These are phyloP conservation scores for Micropterix aruncella DNA, from an alignment of 2,888 invertebrate genomes.

Conservation along the genomic window DNA sequence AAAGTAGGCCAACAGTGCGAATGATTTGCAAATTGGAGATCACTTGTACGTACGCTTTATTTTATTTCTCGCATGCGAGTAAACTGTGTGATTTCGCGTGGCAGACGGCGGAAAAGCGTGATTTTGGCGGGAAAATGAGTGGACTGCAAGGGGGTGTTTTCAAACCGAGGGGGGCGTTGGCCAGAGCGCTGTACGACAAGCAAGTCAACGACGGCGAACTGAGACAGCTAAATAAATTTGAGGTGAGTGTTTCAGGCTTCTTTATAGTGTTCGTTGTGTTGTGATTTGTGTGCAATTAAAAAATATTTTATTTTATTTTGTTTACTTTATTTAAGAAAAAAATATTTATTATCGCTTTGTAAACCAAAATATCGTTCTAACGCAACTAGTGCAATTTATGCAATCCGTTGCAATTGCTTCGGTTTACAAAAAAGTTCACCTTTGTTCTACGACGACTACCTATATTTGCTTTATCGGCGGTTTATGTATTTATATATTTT, in stretches of 20 bases:
- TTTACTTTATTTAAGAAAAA: too few species aligned
- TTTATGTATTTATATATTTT: too few species aligned
- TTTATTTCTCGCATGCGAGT: not conserved
- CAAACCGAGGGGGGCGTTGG: slow-evolving; percentile 55
- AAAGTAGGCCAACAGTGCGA: too few species aligned
- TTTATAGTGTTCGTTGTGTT: slow-evolving; percentile 3
- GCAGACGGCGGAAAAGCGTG: not conserved
- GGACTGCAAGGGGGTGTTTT: slow-evolving; percentile 28
- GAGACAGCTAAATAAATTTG: slow-evolving; percentile 49
- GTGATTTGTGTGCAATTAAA: too few species aligned
- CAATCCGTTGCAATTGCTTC: too few species aligned
- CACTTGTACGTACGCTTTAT: not conserved
- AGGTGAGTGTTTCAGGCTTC: slow-evolving; percentile 44
- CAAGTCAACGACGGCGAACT: slow-evolving; percentile 55
- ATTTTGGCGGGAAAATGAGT: not conserved
- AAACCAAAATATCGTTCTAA: not conserved
- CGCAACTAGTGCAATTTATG: not conserved
- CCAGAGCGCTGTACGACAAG: slow-evolving; percentile 58
- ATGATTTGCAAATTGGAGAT: not conserved
- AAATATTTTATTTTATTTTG: too few species aligned
- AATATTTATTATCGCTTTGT: not conserved
- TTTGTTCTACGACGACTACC: too few species aligned
- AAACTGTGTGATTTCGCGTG: not conserved
- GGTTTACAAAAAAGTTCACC: too few species aligned
- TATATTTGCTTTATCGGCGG: too few species aligned